Evolutionary conservation across 2,797 vertebrate genomes (phyloP).

Genomic region (Pseudomugil gertrudae): DNA sequence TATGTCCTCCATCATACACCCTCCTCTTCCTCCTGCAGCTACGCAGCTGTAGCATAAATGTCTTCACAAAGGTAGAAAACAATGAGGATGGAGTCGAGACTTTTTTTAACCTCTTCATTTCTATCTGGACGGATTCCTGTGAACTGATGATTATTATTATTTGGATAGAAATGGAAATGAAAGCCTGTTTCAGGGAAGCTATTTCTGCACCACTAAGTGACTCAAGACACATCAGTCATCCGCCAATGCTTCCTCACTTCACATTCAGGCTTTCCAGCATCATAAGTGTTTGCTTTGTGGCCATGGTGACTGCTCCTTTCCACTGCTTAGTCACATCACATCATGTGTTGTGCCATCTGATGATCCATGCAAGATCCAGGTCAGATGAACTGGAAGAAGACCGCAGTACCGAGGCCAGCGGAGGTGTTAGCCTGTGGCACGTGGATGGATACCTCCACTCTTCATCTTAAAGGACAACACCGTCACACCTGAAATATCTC

Average conservation of each 20-base stretch:
- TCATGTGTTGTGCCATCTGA: neutral
- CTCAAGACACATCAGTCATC: neutral
- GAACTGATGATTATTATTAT: neutral
- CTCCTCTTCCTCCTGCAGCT: slow-evolving; percentile 1
- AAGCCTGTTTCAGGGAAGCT: neutral
- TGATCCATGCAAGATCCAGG: slow-evolving; percentile 24
- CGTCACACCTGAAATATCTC: neutral
- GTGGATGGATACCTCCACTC: neutral
- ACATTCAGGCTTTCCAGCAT: slow-evolving; percentile 3
- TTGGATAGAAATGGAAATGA: slow-evolving; percentile 1
- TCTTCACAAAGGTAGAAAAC: slow-evolving; percentile 1
- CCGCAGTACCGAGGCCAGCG: neutral
- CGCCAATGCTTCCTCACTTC: slow-evolving; percentile 17
- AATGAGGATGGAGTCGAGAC: neutral
- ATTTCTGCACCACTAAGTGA: neutral
- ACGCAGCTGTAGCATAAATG: slow-evolving; percentile 17
- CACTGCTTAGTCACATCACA: neutral
- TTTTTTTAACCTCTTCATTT: slow-evolving; percentile 2
- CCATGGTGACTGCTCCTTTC: slow-evolving; percentile 28
- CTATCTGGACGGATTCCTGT: neutral
- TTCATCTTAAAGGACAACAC: slow-evolving; percentile 8
- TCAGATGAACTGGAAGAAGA: slow-evolving; percentile 33
- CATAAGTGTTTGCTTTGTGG: slow-evolving; percentile 17
- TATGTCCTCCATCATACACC: slow-evolving; percentile 7
- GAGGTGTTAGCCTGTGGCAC: slow-evolving; percentile 8